phyloP scores from a whole-genome alignment of 2,113 vertebrate species.

The Opisthocomus hoazin region DNA sequence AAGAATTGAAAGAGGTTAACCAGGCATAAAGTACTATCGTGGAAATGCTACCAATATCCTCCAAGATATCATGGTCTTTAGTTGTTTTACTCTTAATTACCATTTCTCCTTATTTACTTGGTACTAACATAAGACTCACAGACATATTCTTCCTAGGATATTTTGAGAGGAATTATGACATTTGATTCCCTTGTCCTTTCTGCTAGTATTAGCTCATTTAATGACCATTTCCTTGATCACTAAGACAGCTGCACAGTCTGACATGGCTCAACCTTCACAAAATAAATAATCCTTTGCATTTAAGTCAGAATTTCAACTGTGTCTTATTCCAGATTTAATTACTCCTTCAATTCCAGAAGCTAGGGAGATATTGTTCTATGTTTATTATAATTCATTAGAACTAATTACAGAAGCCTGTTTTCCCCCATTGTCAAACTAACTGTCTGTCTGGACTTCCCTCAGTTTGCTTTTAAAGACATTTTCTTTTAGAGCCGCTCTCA shows the following conservation, averaged over 20 bases:
- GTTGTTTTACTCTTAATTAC: background rate
- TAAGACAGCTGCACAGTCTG: constrained; percentile 3
- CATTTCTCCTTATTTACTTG: background rate
- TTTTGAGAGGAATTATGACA: background rate
- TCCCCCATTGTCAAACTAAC: background rate
- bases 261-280: background rate
- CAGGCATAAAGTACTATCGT: background rate
- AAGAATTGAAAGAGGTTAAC: background rate
- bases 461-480: background rate
- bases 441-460: background rate
- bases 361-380: background rate
- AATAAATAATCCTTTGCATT: constrained; percentile 19
- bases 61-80: background rate
- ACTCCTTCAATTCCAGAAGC: background rate
- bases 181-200: background rate
- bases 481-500: background rate
- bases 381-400: constrained; percentile 32
- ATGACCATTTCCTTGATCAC: constrained; percentile 32
- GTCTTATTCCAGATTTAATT: constrained; percentile 25
- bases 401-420: constrained; percentile 40
- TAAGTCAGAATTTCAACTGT: constrained; percentile 1
- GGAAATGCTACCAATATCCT: background rate
- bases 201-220: constrained; percentile 25
- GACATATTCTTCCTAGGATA: background rate
- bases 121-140: background rate